Conservation (phyloP, 2,888 invertebrate genomes). For the Oligia latruncula region DNA sequence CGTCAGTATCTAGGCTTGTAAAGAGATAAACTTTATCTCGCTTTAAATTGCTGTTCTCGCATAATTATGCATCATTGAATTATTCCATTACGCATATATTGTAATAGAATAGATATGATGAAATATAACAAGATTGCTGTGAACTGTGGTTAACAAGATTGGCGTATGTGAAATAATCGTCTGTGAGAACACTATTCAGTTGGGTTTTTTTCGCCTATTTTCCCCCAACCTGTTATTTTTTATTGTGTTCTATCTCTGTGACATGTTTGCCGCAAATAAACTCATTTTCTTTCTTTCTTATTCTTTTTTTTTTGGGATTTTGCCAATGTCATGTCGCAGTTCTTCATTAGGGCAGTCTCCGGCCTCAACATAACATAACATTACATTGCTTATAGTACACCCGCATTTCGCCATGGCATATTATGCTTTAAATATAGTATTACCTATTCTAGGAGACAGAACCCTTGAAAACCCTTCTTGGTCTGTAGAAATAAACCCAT, state of each 20-base stretch:
- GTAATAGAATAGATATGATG: slow-evolving; percentile 41
- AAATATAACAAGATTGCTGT: slow-evolving; percentile 18
- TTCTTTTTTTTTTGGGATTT: neutral
- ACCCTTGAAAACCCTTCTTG: neutral
- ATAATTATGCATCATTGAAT: slow-evolving; percentile 62
- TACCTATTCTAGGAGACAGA: neutral
- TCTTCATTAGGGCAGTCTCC: neutral
- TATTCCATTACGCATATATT: slow-evolving; percentile 57
- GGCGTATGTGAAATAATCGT: slow-evolving; percentile 3
- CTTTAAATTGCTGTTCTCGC: slow-evolving; percentile 58
- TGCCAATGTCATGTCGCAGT: neutral
- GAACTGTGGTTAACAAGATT: slow-evolving; percentile 14
- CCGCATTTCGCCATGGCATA: neutral
- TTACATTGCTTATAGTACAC: neutral
- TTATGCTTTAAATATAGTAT: neutral
- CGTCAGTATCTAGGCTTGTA: slow-evolving; percentile 61
- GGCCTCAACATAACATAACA: neutral
- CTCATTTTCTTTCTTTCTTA: neutral
- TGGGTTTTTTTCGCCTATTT: neutral
- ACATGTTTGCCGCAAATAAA: neutral
- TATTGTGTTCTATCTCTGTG: neutral
- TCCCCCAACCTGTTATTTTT: neutral
- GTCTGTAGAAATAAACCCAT: neutral
- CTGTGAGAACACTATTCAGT: neutral
- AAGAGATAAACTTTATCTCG: slow-evolving; percentile 66